Conservation (phyloP, 2,888 invertebrate genomes). For the Monopis laevigella region DNA sequence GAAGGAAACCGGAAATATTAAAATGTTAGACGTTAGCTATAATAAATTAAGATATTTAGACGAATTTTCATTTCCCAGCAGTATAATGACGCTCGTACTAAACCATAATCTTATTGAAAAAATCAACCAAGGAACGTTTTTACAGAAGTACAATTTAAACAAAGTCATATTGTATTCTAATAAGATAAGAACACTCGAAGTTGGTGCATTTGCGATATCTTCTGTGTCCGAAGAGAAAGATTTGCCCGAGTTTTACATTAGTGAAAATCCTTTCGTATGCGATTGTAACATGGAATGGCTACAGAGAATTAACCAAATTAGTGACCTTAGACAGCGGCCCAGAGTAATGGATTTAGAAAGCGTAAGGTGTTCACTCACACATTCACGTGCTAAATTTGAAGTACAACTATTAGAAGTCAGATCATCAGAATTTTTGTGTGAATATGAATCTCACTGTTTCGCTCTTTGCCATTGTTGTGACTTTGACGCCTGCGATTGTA, state of each 20-base stretch:
- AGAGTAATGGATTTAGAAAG: conserved; percentile 82
- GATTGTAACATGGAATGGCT: conserved; percentile 91
- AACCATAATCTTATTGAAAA: conserved; percentile 78
- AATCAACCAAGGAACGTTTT: conserved; percentile 76
- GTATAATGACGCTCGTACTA: conserved; percentile 75
- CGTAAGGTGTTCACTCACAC: conserved; percentile 80
- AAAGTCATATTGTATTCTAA: conserved; percentile 82
- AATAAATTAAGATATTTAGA: conserved; percentile 75
- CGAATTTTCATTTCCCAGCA: conserved; percentile 76
- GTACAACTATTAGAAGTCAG: conserved; percentile 73
- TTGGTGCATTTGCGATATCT: conserved; percentile 75
- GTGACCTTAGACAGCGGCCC: conserved; percentile 77
- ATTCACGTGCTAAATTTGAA: conserved; percentile 70
- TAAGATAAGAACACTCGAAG: conserved; percentile 75
- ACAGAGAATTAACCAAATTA: conserved; percentile 79
- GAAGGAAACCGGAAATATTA: conserved; percentile 71
- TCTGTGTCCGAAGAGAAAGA: conserved; percentile 72
- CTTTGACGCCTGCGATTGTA: conserved; percentile 90
- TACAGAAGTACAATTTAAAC: conserved; percentile 74
- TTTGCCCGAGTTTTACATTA: conserved; percentile 81
- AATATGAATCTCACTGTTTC: conserved; percentile 85
- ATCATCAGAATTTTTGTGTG: conserved; percentile 82
- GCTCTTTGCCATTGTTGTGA: conserved; percentile 89
- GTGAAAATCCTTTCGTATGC: conserved; percentile 84
- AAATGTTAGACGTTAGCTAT: conserved; percentile 80